These are phyloP conservation scores for Pogonomyrmex californicus DNA, from an alignment of 1,140 invertebrate genomes.

Conservation along the genomic window DNA sequence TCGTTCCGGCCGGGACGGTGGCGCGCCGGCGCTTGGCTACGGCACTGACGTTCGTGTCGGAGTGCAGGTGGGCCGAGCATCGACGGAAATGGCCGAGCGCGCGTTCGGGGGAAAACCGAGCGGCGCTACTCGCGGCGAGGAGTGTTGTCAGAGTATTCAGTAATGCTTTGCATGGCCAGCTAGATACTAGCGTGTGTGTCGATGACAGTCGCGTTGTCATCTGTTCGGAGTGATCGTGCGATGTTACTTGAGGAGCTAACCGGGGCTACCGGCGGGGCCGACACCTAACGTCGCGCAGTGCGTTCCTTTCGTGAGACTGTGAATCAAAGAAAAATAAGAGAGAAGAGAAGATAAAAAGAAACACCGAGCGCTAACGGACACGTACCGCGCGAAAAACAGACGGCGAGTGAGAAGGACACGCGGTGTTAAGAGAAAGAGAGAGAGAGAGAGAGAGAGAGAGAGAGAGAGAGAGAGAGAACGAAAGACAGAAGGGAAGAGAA, in stretches of 20 bases:
- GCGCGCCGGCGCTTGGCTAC: conserved; percentile 6
- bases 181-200: conserved; percentile 77
- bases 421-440: conserved; percentile 38
- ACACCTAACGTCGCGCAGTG: conserved; percentile 48
- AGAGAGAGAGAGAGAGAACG: conserved; percentile 38
- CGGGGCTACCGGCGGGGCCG: conserved; percentile 43
- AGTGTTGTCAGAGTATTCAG: conserved; percentile 86
- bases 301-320: conserved; percentile 73
- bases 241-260: conserved; percentile 69
- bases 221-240: conserved; percentile 80
- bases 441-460: conserved; percentile 53
- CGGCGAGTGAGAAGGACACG: conserved; percentile 55
- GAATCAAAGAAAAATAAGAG: conserved; percentile 32
- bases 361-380: conserved; percentile 39
- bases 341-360: conserved; percentile 56
- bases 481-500: not conserved
- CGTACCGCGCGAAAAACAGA: not conserved
- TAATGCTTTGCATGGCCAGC: conserved; percentile 86
- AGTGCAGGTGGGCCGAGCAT: conserved; percentile 83
- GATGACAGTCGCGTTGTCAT: conserved; percentile 79
- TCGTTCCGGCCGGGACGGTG: not conserved
- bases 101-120: conserved; percentile 82
- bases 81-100: conserved; percentile 77
- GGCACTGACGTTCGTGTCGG: conserved; percentile 79
- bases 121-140: conserved; percentile 75